Conservation (phyloP, 1,140 invertebrate species). For the roundworm (Caenorhabditis elegans) region DNA sequence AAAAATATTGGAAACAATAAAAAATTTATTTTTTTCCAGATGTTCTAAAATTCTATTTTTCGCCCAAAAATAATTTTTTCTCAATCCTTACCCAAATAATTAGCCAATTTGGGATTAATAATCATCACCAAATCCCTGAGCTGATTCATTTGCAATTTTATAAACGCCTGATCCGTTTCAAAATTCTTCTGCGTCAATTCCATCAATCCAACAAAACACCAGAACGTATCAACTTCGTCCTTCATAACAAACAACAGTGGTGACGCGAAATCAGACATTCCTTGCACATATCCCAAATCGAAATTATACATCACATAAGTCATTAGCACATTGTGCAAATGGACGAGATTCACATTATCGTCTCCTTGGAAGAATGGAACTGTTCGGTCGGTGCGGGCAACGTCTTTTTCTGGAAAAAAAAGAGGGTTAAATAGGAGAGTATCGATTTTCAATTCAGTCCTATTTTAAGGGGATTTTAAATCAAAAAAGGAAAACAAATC, state of each 20-base stretch:
- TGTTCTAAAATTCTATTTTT: too few species aligned
- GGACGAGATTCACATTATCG: constrained; percentile 82
- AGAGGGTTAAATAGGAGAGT: too few species aligned
- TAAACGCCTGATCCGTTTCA: constrained; percentile 93
- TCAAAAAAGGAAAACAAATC: too few species aligned
- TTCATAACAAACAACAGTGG: constrained; percentile 86
- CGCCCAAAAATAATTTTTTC: too few species aligned
- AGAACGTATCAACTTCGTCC: constrained; percentile 93
- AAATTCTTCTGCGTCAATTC: constrained; percentile 84
- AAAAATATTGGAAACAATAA: background rate
- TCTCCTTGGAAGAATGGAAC: constrained; percentile 87
- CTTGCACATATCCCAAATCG: constrained; percentile 80
- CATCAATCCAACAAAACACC: constrained; percentile 99
- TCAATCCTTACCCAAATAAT: constrained; percentile 75
- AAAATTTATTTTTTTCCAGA: too few species aligned
- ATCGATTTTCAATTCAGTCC: too few species aligned
- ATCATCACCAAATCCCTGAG: constrained; percentile 80
- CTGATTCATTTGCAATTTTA: constrained; percentile 87
- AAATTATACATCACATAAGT: constrained; percentile 99
- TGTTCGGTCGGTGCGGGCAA: constrained; percentile 89
- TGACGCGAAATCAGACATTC: constrained; percentile 94
- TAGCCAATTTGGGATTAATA: constrained; percentile 80
- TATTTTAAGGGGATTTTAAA: too few species aligned
- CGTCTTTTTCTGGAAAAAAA: constrained; percentile 83
- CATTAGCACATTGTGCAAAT: constrained; percentile 89